Percentiles rank a stretch among this genome's conserved stretches.
Evolutionary conservation across 2,113 vertebrate species (phyloP).

Genomic region (Erinaceus europaeus): DNA sequence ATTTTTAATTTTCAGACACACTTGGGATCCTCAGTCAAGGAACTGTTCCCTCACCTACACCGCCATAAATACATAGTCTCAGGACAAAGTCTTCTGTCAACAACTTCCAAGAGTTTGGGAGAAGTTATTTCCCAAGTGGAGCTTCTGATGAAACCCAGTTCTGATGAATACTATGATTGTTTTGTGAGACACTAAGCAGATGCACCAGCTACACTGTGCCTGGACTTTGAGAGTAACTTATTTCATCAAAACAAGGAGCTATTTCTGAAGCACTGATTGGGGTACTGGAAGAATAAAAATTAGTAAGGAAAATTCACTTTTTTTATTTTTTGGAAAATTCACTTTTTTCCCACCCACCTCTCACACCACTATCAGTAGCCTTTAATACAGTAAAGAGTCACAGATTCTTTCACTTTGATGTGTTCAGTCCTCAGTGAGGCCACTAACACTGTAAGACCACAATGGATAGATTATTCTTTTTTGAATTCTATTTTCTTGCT

Average conservation of each 20-base stretch:
- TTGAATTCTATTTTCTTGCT: too few species aligned
- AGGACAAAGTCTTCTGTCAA: neutral
- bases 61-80: neutral
- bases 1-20: neutral
- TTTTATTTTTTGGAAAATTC: too few species aligned
- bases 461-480: too few species aligned
- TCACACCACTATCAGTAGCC: neutral
- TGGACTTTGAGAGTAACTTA: neutral
- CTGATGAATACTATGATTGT: neutral
- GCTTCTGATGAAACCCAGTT: neutral
- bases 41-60: neutral
- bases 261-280: neutral
- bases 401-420: neutral
- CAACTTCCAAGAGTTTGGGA: neutral
- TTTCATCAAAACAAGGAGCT: neutral
- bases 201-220: neutral
- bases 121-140: neutral
- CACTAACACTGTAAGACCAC: neutral
- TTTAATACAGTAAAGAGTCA: neutral
- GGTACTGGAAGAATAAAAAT: neutral
- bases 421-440: neutral
- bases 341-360: neutral
- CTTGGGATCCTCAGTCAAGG: neutral
- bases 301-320: neutral
- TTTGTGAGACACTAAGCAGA: conserved; percentile 1